Conservation (phyloP, 2,888 invertebrate genomes). For the Cephus sareptanus region DNA sequence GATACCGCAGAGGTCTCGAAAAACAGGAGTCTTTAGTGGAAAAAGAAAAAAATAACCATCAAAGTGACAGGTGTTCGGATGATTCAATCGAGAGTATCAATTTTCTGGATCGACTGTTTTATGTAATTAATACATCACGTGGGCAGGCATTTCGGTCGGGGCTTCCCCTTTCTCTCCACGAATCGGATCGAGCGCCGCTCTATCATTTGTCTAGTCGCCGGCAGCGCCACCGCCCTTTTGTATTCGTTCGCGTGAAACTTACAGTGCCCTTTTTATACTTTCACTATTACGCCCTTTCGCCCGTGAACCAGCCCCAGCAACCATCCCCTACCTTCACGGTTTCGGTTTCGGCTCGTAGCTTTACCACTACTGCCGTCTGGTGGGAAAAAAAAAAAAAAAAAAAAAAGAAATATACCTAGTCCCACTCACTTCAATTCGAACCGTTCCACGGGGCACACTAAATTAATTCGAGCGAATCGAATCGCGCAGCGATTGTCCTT, state of each 20-base stretch:
- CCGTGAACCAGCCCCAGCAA: neutral
- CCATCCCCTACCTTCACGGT: neutral
- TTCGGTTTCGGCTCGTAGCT: too few relatives aligned
- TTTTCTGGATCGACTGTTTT: conserved; percentile 47
- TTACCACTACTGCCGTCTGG: too few relatives aligned
- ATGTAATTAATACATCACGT: conserved; percentile 51
- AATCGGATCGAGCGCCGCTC: conserved; percentile 29
- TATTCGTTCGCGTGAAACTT: conserved; percentile 24
- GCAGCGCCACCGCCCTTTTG: conserved; percentile 29
- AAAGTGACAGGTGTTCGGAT: conserved; percentile 28
- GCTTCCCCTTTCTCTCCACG: conserved; percentile 2
- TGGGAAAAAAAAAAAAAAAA: neutral
- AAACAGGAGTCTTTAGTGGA: too few relatives aligned
- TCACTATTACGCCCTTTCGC: conserved; percentile 19
- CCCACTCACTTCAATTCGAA: too few relatives aligned
- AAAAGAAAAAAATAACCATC: neutral
- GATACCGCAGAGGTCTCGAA: too few relatives aligned
- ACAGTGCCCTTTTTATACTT: neutral
- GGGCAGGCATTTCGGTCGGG: conserved; percentile 31
- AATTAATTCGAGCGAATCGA: conserved; percentile 22
- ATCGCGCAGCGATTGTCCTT: conserved; percentile 10
- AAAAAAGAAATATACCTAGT: neutral
- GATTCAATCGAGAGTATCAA: conserved; percentile 37
- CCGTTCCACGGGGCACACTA: neutral
- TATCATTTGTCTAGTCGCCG: conserved; percentile 44